Evolutionary conservation across 2,113 vertebrate genomes (phyloP).

Genomic region (Pardalotus punctatus): DNA sequence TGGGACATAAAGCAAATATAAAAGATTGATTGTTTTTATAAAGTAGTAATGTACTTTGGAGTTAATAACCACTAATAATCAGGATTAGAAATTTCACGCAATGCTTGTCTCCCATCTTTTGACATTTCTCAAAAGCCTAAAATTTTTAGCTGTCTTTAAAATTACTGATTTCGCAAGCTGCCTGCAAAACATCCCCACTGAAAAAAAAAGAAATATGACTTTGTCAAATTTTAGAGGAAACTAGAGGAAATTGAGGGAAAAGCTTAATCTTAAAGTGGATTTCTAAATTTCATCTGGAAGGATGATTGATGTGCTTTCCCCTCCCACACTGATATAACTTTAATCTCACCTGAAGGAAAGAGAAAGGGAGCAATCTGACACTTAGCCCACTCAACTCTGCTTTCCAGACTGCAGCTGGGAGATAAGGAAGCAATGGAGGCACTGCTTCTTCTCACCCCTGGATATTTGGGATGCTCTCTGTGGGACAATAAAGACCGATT

Average conservation of each 20-base stretch:
- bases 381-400: background rate
- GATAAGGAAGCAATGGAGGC: background rate
- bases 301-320: background rate
- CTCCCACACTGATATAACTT: constrained; percentile 15
- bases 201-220: background rate
- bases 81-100: background rate
- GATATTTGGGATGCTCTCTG: background rate
- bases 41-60: background rate
- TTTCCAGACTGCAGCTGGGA: constrained; percentile 10
- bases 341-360: constrained; percentile 28
- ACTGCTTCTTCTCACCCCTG: background rate
- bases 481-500: constrained; percentile 1
- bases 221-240: background rate
- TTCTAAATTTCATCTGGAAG: constrained; percentile 11
- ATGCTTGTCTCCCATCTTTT: background rate
- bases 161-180: background rate
- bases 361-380: constrained; percentile 5
- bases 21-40: background rate
- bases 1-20: background rate
- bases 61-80: background rate
- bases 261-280: background rate
- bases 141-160: background rate
- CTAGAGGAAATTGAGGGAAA: background rate
- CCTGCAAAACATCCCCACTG: background rate
- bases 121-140: background rate